Base-by-base conservation (phyloP, 1,140 invertebrate species). In the Pantala flavescens region DNA sequence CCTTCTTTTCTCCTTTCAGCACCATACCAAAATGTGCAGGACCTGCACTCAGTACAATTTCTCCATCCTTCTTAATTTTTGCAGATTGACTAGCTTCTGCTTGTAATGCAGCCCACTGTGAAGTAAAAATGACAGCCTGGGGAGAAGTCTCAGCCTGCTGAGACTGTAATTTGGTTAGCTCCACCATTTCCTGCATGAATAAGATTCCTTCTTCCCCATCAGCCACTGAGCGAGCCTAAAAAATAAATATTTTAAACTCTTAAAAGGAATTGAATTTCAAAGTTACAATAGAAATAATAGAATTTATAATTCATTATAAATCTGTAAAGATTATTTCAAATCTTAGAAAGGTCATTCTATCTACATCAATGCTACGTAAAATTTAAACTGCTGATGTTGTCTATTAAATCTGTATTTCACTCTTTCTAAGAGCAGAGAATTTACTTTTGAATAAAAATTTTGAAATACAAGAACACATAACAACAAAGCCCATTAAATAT, bases 101-200 rank as follows among this genome's bases (percentile, higher is more conserved):
- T 19, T 63, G 49, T 5, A 19, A 19, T 16, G 49, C 49, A 7
- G 49, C 49, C 49, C 49, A 63, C 49, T 63, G 49, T 3, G 36
- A 24, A 10, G 80, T 76, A 76, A 87, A 90, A 0, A 84, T 84
- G 49, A 91, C 85, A 3, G 85, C 83, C 75, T 87, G 82, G 23
- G 88, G 84, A 63, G 87, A 84, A 19, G 86, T 85, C 77, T 89
- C 85, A n/a, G 86, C 83, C 78, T 88, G 86, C 75, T 88, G 83
- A 16, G 84, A 81, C 81, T 92, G 89, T 75, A 87, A 82, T 80
- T 93, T 93, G 43, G 93, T 94, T 70, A 96, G 83, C 83, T 97
- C 93, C 11, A 96, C 88, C 94, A 98, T 98, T 84, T 98, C 97
- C 80, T 97, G 93, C 94, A 99, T 98, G 80, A 99, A 98, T 36